Base-by-base conservation (phyloP, 2,113 vertebrate species). In the Rhineura floridana region DNA sequence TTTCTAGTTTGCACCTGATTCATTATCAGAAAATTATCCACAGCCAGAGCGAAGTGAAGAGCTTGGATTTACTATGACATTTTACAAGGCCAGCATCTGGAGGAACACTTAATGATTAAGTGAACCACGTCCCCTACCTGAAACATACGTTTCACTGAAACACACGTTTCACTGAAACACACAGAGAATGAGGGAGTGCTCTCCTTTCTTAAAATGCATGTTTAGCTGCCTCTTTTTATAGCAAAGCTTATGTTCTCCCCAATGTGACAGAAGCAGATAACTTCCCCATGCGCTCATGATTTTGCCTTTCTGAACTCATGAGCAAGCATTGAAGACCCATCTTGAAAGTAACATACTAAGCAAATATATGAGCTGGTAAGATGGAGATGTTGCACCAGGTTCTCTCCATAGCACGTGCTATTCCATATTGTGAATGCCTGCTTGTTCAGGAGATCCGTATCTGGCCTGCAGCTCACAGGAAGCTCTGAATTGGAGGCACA, bases 1-100 rank as follows among this genome's bases (percentile, higher is more conserved):
- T 94, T 48, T 70, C 81, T 90, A 55, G 33, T 89, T 93, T 91
- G 42, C 65, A 90, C 83, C 73, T 84, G 88, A 89, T 92, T 84
- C 25, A 65, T 93, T 94, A 91, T 90, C 87, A 91, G 88, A 89
- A 91, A 93, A 90, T 75, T 42, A 17, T 0, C 84, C 88, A 50
- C 21, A 86, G 1, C 67, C 25, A 75, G 83, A 81, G 82, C 76
- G 77, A 87, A 89, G 33, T 1, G 28, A 42, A 30, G 55, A 87
- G 85, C 50, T 39, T 91, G 93, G 90, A 92, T 94, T 94, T 94
- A 87, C 76, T 0, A 0, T 88, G 90, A 78, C 87, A 89, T 91
- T 93, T 93, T 92, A 88, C 87, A 90, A 90, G 90, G 91, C 90
- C 87, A 90, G 48, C 46, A 76, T 52, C 65, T 87, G 91, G 87